Evolutionary conservation across 2,888 invertebrate genomes (phyloP), one percentile per base, ranked within the genome.

Genomic region (Eustalomyia histrio): DNA sequence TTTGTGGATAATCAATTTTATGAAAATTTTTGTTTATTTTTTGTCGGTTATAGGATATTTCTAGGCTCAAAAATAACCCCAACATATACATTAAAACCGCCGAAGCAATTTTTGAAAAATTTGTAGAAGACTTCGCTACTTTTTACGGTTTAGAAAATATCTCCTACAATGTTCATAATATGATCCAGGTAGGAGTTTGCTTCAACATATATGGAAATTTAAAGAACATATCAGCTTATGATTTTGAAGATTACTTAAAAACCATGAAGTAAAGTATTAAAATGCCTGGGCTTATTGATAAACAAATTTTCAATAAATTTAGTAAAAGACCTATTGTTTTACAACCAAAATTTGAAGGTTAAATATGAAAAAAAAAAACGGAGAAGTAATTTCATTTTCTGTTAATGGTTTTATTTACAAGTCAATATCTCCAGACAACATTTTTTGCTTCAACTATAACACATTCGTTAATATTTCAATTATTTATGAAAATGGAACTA

Each of bases 241-340:
- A 21, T 6, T 60, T 60, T 60, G 60, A 60, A 39, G 39, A 17
- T 39, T 39, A 39, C 17, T 18, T 60, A 3, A 35, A 60, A 60
- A 60, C 9, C 9, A n/a, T 60, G n/a, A 60, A 60, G 16, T 2
- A 16, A 39, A 10, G 60, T 60, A 33, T 60, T 12, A 60, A 60
- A 60, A 60, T 60, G 55, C 55, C 55, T 12, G 12, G 55, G 7
- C 55, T 29, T n/a, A 29, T 55, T 8, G 7, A 4, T 5, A 3
- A 55, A 55, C 55, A 55, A 55, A 55, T 55, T n/a, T 55, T 55
- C 29, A 55, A 29, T n/a, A 29, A 24, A 14, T 55, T 55, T 55
- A 7, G 1, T 7, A n/a, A 55, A 14, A 29, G 3, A 1, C n/a
- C 55, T 55, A 55, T 55, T 4, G 29, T 29, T 55, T 29, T 29